Evolutionary conservation across 35 echinoderm and acorn worm species (phyloP).

Genomic region (Eucidaris tribuloides): DNA sequence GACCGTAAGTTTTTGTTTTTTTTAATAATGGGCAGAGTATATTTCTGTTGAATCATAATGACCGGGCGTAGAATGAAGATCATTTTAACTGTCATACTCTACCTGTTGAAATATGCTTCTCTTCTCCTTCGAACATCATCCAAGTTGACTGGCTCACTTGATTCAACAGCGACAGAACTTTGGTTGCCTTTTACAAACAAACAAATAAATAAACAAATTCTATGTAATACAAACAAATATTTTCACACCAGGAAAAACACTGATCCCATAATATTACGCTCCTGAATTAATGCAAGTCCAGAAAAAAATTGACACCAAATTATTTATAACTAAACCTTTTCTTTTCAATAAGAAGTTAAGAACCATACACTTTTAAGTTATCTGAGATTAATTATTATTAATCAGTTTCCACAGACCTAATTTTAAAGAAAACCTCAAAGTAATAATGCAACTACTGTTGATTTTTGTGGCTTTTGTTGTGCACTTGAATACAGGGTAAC

Average conservation of each 20-base stretch:
- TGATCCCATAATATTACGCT: background rate
- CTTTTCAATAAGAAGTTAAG: too few species aligned
- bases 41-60: background rate
- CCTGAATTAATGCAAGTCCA: background rate
- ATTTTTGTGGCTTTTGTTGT: too few species aligned
- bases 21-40: background rate
- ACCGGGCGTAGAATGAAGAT: background rate
- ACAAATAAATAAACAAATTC: background rate
- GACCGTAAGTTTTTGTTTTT: background rate
- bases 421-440: too few species aligned
- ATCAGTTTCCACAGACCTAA: too few species aligned
- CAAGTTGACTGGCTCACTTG: constrained; percentile 37
- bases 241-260: too few species aligned
- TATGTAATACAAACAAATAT: too few species aligned
- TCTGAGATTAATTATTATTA: too few species aligned
- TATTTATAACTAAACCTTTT: too few species aligned
- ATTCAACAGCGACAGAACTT: background rate
- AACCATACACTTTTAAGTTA: too few species aligned
- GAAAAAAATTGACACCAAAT: background rate
- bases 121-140: constrained; percentile 76
- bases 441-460: too few species aligned
- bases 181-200: background rate
- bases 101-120: constrained; percentile 83
- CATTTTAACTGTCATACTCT: background rate
- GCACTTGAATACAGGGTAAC: too few species aligned